Conservation (phyloP, 2,888 invertebrate genomes). For the Lissocephala sabroskyi region DNA sequence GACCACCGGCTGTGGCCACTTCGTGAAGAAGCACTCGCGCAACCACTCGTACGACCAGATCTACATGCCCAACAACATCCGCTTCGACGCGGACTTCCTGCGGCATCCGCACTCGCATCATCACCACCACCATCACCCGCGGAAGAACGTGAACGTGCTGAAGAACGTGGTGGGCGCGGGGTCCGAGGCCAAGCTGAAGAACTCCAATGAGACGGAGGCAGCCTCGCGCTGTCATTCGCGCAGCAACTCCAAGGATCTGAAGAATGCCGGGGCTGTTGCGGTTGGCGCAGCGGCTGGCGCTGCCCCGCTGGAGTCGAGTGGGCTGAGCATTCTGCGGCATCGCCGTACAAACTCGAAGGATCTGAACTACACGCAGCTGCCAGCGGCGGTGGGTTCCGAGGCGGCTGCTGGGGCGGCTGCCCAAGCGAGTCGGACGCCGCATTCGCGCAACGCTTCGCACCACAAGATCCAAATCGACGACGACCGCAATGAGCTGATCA, state of each 20-base stretch:
- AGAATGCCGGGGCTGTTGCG: conserved; percentile 37
- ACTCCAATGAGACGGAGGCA: conserved; percentile 68
- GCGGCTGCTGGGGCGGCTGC: conserved; percentile 8
- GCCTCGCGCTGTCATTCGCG: conserved; percentile 73
- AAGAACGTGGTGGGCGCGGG: conserved; percentile 67
- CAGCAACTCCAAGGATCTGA: conserved; percentile 73
- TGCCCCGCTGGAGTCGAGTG: conserved; percentile 35
- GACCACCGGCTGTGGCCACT: conserved; percentile 69
- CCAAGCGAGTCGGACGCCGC: conserved; percentile 7
- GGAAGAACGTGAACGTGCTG: conserved; percentile 69
- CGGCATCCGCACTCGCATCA: conserved; percentile 51
- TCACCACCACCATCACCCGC: conserved; percentile 49
- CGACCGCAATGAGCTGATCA: conserved; percentile 67
- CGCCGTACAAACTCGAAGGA: conserved; percentile 78
- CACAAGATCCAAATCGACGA: conserved; percentile 71
- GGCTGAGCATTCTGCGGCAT: conserved; percentile 74
- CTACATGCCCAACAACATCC: conserved; percentile 72
- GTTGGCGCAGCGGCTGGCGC: conserved; percentile 6
- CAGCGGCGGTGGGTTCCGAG: not conserved
- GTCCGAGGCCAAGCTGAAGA: conserved; percentile 63
- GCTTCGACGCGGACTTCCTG: conserved; percentile 71
- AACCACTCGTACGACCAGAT: conserved; percentile 73
- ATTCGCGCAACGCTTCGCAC: conserved; percentile 66
- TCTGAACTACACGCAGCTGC: conserved; percentile 55
- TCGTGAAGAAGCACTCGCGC: conserved; percentile 71